phyloP scores from a whole-genome alignment of 2,797 vertebrate genomes.

The Cichlasoma orientale region DNA sequence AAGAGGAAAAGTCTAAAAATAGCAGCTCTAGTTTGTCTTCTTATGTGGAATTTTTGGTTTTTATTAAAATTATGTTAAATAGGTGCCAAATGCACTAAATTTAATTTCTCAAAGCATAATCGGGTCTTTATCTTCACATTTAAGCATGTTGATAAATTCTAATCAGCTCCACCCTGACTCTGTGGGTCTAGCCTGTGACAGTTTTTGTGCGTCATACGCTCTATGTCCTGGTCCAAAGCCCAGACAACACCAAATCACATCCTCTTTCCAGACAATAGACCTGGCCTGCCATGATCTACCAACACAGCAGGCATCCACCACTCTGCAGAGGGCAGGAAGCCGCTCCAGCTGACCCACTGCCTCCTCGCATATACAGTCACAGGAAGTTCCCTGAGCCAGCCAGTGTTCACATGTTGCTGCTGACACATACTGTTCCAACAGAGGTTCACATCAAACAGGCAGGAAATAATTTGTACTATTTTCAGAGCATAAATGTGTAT shows the following conservation, averaged over 20 bases:
- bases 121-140: not conserved
- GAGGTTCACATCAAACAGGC: slow-evolving; percentile 29
- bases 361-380: slow-evolving; percentile 72
- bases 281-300: slow-evolving; percentile 76
- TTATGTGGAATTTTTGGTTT: not conserved
- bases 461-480: slow-evolving; percentile 10
- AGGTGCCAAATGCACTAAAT: not conserved
- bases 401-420: slow-evolving; percentile 36
- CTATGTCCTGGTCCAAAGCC: slow-evolving; percentile 80
- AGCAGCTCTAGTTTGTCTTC: not conserved
- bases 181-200: slow-evolving; percentile 81
- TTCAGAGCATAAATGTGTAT: not conserved
- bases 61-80: not conserved
- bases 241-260: slow-evolving; percentile 84
- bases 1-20: not conserved
- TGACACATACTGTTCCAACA: slow-evolving; percentile 35
- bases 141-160: not conserved
- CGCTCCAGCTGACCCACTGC: slow-evolving; percentile 78
- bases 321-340: slow-evolving; percentile 78
- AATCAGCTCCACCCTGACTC: slow-evolving; percentile 80
- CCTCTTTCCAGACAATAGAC: slow-evolving; percentile 89
- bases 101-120: not conserved
- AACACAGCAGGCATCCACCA: slow-evolving; percentile 78
- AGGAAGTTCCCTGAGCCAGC: slow-evolving; percentile 76
- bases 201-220: slow-evolving; percentile 90